These are phyloP conservation scores for Heliconius melpomene DNA, from an alignment of 1,140 invertebrate species.

Conservation along the genomic window DNA sequence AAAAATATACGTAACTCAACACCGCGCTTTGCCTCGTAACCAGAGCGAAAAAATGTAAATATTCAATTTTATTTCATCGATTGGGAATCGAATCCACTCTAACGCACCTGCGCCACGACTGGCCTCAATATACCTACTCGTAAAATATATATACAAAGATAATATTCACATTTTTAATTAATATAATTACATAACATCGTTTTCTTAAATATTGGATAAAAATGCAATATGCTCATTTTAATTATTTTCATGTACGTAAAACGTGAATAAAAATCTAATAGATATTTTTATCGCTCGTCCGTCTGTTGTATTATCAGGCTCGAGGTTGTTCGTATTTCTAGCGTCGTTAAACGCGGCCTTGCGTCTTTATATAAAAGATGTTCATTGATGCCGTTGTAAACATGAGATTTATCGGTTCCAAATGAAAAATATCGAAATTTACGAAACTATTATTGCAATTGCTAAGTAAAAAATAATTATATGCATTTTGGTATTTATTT, in stretches of 20 bases:
- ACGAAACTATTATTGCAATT: not conserved
- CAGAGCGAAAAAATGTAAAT: too few relatives aligned
- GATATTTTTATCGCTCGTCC: conserved; percentile 18
- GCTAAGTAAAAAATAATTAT: not conserved
- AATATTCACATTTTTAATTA: too few relatives aligned
- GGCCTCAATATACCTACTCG: too few relatives aligned
- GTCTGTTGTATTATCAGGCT: conserved; percentile 11
- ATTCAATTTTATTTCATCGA: too few relatives aligned
- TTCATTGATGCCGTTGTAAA: conserved; percentile 38
- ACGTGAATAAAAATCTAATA: conserved; percentile 25
- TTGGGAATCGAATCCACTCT: too few relatives aligned
- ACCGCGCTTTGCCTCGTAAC: too few relatives aligned
- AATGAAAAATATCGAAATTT: not conserved
- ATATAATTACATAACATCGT: too few relatives aligned
- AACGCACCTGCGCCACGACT: too few relatives aligned
- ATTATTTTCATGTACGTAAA: conserved; percentile 10
- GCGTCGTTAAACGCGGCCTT: conserved; percentile 38
- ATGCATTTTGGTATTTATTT: too few relatives aligned
- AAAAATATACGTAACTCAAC: too few relatives aligned
- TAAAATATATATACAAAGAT: too few relatives aligned
- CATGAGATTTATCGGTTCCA: conserved; percentile 29
- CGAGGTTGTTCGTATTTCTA: conserved; percentile 38
- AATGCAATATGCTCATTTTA: not conserved
- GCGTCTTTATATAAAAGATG: conserved; percentile 30
- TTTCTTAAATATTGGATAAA: not conserved